Conservation (phyloP, 2,113 vertebrate genomes). For the Hylia prasina region DNA sequence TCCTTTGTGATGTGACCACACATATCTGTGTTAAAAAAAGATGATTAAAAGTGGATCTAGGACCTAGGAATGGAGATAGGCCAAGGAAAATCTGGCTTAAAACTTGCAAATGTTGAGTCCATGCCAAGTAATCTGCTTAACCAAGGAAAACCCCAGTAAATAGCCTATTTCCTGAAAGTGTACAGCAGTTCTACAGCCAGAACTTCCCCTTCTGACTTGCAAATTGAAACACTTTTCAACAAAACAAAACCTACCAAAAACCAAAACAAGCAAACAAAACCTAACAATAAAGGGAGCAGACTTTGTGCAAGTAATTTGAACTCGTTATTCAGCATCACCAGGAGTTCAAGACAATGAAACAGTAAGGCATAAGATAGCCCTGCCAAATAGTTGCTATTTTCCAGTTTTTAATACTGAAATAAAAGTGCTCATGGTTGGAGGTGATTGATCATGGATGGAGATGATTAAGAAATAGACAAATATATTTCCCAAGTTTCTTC, state of each 20-base stretch:
- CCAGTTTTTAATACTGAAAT: neutral
- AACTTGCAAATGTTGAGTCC: neutral
- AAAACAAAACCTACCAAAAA: neutral
- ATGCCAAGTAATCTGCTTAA: neutral
- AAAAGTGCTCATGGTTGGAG: neutral
- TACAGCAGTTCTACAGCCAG: neutral
- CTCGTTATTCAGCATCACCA: neutral
- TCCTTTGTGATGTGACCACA: neutral
- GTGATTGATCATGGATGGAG: neutral
- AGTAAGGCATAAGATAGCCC: neutral
- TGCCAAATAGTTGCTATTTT: neutral
- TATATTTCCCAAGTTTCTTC: neutral
- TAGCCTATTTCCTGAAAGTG: conserved; percentile 1
- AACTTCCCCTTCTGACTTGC: neutral
- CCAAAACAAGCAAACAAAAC: too few species aligned
- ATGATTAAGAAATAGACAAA: neutral
- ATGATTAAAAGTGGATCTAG: neutral
- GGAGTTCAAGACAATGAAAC: neutral
- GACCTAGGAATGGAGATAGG: neutral
- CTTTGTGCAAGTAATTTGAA: neutral
- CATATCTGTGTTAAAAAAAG: neutral
- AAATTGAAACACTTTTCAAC: neutral
- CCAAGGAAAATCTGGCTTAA: neutral
- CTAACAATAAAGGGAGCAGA: neutral
- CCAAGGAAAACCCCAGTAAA: conserved; percentile 34